Evolutionary conservation across 35 echinoderm and acorn worm species (phyloP).

Genomic region (Apostichopus parvimensis): DNA sequence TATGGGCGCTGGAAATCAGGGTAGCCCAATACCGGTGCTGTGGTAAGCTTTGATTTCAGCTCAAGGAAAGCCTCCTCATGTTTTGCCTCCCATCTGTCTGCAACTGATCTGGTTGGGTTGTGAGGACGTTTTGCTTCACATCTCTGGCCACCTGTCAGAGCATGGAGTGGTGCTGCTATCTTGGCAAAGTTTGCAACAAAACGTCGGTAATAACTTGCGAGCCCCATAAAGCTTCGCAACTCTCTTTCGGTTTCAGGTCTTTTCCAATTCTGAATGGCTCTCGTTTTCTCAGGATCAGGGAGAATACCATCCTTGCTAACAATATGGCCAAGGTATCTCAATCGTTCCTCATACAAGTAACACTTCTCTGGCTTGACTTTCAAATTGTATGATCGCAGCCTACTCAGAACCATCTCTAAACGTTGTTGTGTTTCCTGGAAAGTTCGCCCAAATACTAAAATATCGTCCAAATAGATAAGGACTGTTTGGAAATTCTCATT

Average conservation of each 20-base stretch:
- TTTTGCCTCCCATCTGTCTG: slow-evolving; percentile 63
- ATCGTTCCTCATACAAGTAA: too few relatives aligned
- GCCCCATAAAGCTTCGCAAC: slow-evolving; percentile 62
- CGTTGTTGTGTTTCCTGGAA: too few relatives aligned
- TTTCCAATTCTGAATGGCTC: too few relatives aligned
- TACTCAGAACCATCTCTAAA: too few relatives aligned
- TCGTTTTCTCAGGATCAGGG: too few relatives aligned
- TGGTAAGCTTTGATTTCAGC: not conserved
- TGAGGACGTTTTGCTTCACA: slow-evolving; percentile 30
- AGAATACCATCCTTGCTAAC: too few relatives aligned
- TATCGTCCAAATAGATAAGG: too few relatives aligned
- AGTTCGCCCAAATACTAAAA: too few relatives aligned
- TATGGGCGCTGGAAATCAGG: not conserved
- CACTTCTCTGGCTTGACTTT: too few relatives aligned
- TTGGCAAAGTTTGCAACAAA: slow-evolving; percentile 69
- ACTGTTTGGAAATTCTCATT: too few relatives aligned
- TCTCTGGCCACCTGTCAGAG: slow-evolving; percentile 21
- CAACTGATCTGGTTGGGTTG: not conserved
- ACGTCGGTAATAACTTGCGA: slow-evolving; percentile 66
- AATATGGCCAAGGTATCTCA: too few relatives aligned
- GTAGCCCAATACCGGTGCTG: slow-evolving; percentile 32
- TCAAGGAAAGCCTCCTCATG: slow-evolving; percentile 13
- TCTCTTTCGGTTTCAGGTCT: slow-evolving; percentile 52
- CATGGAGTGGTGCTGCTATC: slow-evolving; percentile 74
- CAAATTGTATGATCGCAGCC: too few relatives aligned